phyloP scores from a whole-genome alignment of 2,113 vertebrate species.

The Cheirogaleus medius region DNA sequence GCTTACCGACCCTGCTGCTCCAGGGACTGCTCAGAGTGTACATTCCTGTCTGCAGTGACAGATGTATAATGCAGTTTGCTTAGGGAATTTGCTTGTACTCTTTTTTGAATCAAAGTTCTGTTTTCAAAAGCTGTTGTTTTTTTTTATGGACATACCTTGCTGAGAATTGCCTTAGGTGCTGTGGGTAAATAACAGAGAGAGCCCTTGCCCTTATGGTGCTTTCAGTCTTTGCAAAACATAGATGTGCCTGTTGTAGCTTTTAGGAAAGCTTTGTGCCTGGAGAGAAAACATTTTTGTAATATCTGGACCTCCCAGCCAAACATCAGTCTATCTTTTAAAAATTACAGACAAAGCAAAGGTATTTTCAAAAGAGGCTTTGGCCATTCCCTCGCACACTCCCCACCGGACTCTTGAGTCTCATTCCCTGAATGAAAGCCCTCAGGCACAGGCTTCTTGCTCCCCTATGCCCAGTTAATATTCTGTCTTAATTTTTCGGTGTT shows the following conservation, averaged over 20 bases:
- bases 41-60: not conserved
- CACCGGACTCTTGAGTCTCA: not conserved
- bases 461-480: not conserved
- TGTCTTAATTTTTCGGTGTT: not conserved
- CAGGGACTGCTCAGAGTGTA: not conserved
- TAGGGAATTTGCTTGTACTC: not conserved
- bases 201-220: not conserved
- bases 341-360: not conserved
- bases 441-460: not conserved
- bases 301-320: not conserved
- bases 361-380: not conserved
- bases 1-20: not conserved
- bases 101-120: not conserved
- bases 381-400: not conserved
- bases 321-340: not conserved
- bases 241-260: not conserved
- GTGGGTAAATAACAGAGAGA: not conserved
- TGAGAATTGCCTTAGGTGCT: not conserved
- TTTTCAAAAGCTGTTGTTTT: not conserved
- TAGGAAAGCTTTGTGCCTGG: not conserved
- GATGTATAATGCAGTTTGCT: not conserved
- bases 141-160: not conserved
- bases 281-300: not conserved
- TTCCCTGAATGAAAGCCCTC: not conserved
- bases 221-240: not conserved